Evolutionary conservation across 2,113 vertebrate species (phyloP).

Genomic region (Sigmodon hispidus): DNA sequence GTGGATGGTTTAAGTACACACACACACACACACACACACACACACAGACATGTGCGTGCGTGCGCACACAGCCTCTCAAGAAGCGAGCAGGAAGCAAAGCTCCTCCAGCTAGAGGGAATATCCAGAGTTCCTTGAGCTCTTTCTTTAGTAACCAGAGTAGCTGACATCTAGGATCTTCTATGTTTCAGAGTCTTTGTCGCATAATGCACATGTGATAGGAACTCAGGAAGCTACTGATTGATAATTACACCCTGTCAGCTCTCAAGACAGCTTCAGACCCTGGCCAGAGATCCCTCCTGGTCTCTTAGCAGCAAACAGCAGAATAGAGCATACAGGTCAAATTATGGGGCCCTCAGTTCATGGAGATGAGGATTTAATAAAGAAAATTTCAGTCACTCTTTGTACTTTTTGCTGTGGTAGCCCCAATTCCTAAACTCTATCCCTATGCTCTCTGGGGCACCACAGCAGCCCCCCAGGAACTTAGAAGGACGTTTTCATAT

Average conservation of each 20-base stretch:
- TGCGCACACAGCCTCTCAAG: neutral
- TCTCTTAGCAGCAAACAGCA: neutral
- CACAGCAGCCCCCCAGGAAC: neutral
- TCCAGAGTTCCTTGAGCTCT: neutral
- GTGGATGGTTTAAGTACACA: neutral
- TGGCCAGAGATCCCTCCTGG: neutral
- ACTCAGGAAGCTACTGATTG: neutral
- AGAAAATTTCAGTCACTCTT: neutral
- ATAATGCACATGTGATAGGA: too few species aligned
- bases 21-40: neutral
- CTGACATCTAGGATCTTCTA: neutral
- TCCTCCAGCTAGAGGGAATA: neutral
- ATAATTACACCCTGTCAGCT: neutral
- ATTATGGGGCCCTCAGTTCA: neutral
- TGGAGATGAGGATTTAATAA: neutral
- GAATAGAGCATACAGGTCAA: neutral
- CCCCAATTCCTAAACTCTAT: neutral
- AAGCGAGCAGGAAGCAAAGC: neutral
- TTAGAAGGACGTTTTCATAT: neutral
- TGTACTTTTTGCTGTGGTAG: neutral
- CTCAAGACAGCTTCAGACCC: neutral
- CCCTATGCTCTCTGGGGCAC: neutral
- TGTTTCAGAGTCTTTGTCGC: neutral
- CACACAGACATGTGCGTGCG: too few species aligned
- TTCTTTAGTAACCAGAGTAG: neutral